phyloP scores from a whole-genome alignment of 2,888 invertebrate species.

The Plagodis dolabraria region DNA sequence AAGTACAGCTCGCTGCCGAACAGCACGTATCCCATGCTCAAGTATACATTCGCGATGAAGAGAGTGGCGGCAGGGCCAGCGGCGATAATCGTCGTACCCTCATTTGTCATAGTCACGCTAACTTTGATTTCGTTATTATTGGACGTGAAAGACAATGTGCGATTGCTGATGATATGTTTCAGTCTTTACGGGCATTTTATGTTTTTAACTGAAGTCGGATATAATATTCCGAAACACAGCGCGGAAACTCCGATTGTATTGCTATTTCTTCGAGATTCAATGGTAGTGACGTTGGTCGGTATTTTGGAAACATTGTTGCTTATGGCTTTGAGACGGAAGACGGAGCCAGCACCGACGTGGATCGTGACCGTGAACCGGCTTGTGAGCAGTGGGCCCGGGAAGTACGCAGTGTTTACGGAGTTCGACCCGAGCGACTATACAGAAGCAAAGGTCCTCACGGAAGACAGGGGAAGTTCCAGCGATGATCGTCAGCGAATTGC shows the following conservation, averaged over 20 bases:
- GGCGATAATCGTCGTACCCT: constrained; percentile 84
- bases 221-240: constrained; percentile 86
- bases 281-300: constrained; percentile 66
- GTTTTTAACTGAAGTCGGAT: constrained; percentile 85
- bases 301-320: constrained; percentile 67
- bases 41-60: constrained; percentile 82
- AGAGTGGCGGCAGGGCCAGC: constrained; percentile 85
- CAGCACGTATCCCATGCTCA: constrained; percentile 85
- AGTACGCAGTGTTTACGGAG: constrained; percentile 74
- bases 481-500: constrained; percentile 35
- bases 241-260: constrained; percentile 83
- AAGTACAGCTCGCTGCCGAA: constrained; percentile 83
- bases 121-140: constrained; percentile 85
- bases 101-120: constrained; percentile 80
- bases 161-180: constrained; percentile 82
- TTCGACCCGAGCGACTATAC: constrained; percentile 66
- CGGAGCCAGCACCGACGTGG: constrained; percentile 64
- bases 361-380: constrained; percentile 59
- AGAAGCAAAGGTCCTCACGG: constrained; percentile 51
- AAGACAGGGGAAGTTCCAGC: constrained; percentile 43
- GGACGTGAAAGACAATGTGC: constrained; percentile 82
- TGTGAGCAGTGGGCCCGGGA: constrained; percentile 64
- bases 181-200: constrained; percentile 86
- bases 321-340: constrained; percentile 61
- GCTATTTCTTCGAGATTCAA: constrained; percentile 73